These are phyloP conservation scores for Seison nebaliae DNA, from an alignment of 1,140 invertebrate species.

Conservation along the genomic window DNA sequence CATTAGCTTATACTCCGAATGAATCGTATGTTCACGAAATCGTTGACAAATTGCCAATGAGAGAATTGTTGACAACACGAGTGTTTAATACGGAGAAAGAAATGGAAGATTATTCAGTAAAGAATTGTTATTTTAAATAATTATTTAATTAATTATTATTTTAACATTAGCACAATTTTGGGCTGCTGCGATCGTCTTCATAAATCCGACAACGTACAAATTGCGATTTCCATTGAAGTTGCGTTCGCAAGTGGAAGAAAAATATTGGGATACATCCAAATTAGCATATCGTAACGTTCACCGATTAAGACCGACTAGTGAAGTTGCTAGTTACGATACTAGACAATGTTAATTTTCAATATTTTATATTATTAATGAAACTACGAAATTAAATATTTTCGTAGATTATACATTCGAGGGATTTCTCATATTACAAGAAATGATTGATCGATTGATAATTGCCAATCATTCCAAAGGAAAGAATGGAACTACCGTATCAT, in stretches of 20 bases:
- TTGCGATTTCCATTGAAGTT: conserved; percentile 35
- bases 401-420: conserved; percentile 17
- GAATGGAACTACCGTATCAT: conserved; percentile 4
- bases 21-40: too few relatives aligned
- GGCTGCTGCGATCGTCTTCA: conserved; percentile 25
- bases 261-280: neutral
- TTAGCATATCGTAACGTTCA: conserved; percentile 16
- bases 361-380: neutral
- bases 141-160: neutral
- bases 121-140: conserved; percentile 11
- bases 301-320: conserved; percentile 38
- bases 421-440: conserved; percentile 41
- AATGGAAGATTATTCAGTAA: neutral
- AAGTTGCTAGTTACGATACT: conserved; percentile 30
- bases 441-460: conserved; percentile 35
- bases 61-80: neutral
- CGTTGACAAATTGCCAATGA: too few relatives aligned
- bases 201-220: conserved; percentile 25
- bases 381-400: neutral
- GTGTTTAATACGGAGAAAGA: conserved; percentile 7
- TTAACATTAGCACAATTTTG: conserved; percentile 13
- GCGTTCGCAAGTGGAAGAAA: conserved; percentile 21
- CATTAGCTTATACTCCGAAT: too few relatives aligned
- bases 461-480: too few relatives aligned
- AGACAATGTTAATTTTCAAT: conserved; percentile 1